Conservation (phyloP, 2,888 invertebrate genomes). For the Cactoblastis cactorum region DNA sequence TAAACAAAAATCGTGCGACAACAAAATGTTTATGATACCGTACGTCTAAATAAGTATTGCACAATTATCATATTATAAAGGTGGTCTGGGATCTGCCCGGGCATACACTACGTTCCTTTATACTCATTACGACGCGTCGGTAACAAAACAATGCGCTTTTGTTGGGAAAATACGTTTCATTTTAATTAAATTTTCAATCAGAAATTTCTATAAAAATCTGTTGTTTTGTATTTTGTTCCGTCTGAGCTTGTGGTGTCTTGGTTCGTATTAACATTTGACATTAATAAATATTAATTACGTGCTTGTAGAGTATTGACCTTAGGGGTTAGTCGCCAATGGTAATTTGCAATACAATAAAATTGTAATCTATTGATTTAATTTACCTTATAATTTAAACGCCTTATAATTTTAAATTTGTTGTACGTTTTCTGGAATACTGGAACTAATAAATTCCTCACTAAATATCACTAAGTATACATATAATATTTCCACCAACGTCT, state of each 20-base stretch:
- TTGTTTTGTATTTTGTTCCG: slow-evolving; percentile 10
- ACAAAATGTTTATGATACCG: slow-evolving; percentile 17
- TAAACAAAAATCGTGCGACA: slow-evolving; percentile 14
- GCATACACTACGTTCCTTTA: slow-evolving; percentile 12
- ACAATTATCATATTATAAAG: slow-evolving; percentile 14
- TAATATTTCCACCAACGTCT: slow-evolving; percentile 44
- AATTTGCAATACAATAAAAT: slow-evolving; percentile 12
- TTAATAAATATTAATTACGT: slow-evolving; percentile 36
- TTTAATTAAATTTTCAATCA: slow-evolving; percentile 33
- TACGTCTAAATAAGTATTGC: slow-evolving; percentile 4
- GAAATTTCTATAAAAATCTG: slow-evolving; percentile 14
- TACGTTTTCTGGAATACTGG: no score
- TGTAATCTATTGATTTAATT: neutral
- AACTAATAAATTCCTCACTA: no score
- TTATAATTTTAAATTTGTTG: no score
- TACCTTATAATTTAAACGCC: no score
- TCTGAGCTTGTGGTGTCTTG: slow-evolving; percentile 24
- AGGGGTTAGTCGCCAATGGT: neutral
- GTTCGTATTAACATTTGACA: slow-evolving; percentile 40
- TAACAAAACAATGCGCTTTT: slow-evolving; percentile 28
- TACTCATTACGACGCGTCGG: slow-evolving; percentile 19
- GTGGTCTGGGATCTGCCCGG: slow-evolving; percentile 4
- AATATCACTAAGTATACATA: no score
- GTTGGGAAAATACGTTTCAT: slow-evolving; percentile 19
- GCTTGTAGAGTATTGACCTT: slow-evolving; percentile 7